A percentile compares a stretch with the other conserved stretches of the same genome.
Conservation (phyloP, 2,888 invertebrate genomes). For the Xestia xanthographa region DNA sequence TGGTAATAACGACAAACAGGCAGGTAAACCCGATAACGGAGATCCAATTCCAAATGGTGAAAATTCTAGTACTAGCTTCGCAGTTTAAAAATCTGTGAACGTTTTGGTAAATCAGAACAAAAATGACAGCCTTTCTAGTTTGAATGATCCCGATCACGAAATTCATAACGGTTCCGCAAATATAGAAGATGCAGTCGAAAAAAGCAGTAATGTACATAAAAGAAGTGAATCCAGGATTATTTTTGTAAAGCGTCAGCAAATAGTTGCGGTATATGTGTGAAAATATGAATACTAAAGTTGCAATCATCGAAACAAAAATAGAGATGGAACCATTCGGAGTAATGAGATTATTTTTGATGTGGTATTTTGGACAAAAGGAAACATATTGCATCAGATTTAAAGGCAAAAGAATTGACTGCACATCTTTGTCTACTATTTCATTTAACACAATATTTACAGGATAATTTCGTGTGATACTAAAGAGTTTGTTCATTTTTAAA, state of each 20-base stretch:
- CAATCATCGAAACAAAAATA: conserved; percentile 14
- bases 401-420: conserved; percentile 52
- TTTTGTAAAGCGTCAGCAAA: background rate
- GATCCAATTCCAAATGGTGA: conserved; percentile 21
- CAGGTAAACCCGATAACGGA: background rate
- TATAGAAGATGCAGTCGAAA: conserved; percentile 14
- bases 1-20: background rate
- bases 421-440: conserved; percentile 48
- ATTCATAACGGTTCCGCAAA: conserved; percentile 23
- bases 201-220: background rate
- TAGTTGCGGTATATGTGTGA: background rate
- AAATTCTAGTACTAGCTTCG: background rate
- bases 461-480: background rate
- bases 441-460: conserved; percentile 3
- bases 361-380: conserved; percentile 46
- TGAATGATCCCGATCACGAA: conserved; percentile 8
- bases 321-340: conserved; percentile 22
- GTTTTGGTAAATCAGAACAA: conserved; percentile 37
- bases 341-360: no score
- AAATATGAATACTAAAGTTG: background rate
- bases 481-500: conserved; percentile 1
- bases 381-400: conserved; percentile 48
- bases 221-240: rapidly evolving
- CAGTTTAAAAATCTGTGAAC: conserved; percentile 29
- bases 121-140: conserved; percentile 16